phyloP scores from a whole-genome alignment of 2,797 vertebrate genomes.

The Enoplosus armatus region DNA sequence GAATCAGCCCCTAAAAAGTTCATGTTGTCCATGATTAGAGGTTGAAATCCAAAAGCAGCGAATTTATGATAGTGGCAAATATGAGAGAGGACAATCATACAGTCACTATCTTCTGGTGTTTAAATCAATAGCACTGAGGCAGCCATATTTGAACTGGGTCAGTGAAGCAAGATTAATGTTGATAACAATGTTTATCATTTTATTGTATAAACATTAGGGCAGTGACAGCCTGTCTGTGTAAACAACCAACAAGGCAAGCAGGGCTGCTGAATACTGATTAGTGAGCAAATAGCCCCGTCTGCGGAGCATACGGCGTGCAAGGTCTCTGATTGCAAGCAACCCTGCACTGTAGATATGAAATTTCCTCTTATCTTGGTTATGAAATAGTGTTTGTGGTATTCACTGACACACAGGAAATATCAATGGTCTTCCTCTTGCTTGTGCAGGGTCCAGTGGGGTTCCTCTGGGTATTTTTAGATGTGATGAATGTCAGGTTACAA shows the following conservation, averaged over 20 bases:
- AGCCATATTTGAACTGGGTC: constrained; percentile 60
- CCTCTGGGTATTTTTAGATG: constrained; percentile 18
- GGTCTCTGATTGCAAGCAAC: constrained; percentile 56
- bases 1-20: not conserved
- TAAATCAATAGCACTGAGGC: constrained; percentile 42
- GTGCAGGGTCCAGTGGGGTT: constrained; percentile 1
- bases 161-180: constrained; percentile 65
- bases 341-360: constrained; percentile 39
- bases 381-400: constrained; percentile 37
- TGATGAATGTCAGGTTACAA: constrained; percentile 32
- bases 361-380: constrained; percentile 39
- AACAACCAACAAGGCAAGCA: constrained; percentile 70
- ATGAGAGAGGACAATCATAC: not conserved
- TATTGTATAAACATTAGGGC: constrained; percentile 66
- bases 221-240: constrained; percentile 75
- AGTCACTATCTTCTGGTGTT: constrained; percentile 29
- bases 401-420: constrained; percentile 31
- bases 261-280: constrained; percentile 71
- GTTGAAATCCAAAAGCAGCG: not conserved
- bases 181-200: constrained; percentile 72
- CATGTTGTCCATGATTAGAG: not conserved
- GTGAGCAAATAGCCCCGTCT: constrained; percentile 50
- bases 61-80: not conserved
- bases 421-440: constrained; percentile 24
- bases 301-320: constrained; percentile 42